These are phyloP conservation scores for Mythimna loreyi DNA, from an alignment of 2,888 invertebrate genomes.

Conservation along the genomic window DNA sequence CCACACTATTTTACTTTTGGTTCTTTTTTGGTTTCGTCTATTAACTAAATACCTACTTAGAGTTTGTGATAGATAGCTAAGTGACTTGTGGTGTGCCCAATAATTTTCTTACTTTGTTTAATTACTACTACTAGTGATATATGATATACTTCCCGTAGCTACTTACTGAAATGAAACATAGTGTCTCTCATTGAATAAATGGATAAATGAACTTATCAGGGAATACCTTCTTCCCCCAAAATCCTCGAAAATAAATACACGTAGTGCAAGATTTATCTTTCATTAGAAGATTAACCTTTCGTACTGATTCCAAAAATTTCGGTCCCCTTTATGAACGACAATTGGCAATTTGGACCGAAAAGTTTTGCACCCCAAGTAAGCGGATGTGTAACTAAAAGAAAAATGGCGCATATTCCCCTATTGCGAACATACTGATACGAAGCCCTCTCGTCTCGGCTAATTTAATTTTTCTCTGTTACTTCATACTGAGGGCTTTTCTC, in stretches of 20 bases:
- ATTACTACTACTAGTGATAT: too few relatives aligned
- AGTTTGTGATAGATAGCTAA: too few relatives aligned
- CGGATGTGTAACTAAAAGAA: constrained; percentile 69
- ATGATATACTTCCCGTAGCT: neutral
- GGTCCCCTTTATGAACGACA: constrained; percentile 61
- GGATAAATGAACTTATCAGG: neutral
- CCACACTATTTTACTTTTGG: too few relatives aligned
- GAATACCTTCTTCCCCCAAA: constrained; percentile 13
- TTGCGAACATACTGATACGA: constrained; percentile 59
- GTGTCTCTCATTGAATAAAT: constrained; percentile 5
- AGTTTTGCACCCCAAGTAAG: constrained; percentile 58
- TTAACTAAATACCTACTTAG: too few relatives aligned
- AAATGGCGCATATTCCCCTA: constrained; percentile 68
- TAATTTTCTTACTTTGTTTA: too few relatives aligned
- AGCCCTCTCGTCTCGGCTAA: constrained; percentile 61
- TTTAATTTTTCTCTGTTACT: constrained; percentile 66
- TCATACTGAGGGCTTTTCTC: constrained; percentile 51
- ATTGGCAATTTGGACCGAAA: constrained; percentile 66
- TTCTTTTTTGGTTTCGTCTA: too few relatives aligned
- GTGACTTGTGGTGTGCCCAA: too few relatives aligned
- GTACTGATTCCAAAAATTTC: constrained; percentile 53
- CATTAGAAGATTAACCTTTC: constrained; percentile 62
- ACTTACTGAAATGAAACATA: neutral
- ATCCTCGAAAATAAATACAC: constrained; percentile 14
- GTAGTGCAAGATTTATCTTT: constrained; percentile 53